Evolutionary conservation across 2,888 invertebrate species (phyloP).

Genomic region (Drosophila koepferae): DNA sequence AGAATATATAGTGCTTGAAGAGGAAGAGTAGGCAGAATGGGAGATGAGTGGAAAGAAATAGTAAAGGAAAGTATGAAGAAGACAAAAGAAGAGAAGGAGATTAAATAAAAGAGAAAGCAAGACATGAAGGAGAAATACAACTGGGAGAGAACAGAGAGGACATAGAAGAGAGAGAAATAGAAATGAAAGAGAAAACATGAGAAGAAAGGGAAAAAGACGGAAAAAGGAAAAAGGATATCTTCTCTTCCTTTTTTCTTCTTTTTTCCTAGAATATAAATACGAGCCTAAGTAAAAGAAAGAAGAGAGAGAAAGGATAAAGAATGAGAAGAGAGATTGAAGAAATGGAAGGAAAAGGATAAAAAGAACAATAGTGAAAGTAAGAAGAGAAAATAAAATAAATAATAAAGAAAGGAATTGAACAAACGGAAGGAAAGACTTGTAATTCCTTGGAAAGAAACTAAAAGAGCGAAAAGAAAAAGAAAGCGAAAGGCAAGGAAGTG

Average conservation of each 20-base stretch:
- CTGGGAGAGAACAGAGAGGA: neutral
- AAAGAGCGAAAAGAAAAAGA: neutral
- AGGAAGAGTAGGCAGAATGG: neutral
- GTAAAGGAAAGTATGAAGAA: too few relatives aligned
- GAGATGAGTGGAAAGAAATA: too few relatives aligned
- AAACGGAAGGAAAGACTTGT: neutral
- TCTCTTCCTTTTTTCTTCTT: too few relatives aligned
- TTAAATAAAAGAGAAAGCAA: neutral
- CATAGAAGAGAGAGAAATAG: neutral
- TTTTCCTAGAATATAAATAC: too few relatives aligned
- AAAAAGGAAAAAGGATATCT: too few relatives aligned
- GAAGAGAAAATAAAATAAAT: neutral
- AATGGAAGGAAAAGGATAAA: neutral
- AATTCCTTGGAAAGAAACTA: neutral
- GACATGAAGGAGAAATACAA: too few relatives aligned
- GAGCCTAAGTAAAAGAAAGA: too few relatives aligned
- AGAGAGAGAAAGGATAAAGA: neutral
- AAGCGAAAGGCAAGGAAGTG: neutral
- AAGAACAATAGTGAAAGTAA: neutral
- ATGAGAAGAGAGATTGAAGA: neutral
- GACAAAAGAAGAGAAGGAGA: neutral
- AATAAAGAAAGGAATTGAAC: neutral
- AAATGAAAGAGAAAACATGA: neutral
- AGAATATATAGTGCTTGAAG: neutral
- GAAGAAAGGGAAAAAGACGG: neutral